These are phyloP conservation scores for Crambe crambe DNA, from an alignment of 37 sponge, comb jelly and placozoan genomes.

Conservation along the genomic window DNA sequence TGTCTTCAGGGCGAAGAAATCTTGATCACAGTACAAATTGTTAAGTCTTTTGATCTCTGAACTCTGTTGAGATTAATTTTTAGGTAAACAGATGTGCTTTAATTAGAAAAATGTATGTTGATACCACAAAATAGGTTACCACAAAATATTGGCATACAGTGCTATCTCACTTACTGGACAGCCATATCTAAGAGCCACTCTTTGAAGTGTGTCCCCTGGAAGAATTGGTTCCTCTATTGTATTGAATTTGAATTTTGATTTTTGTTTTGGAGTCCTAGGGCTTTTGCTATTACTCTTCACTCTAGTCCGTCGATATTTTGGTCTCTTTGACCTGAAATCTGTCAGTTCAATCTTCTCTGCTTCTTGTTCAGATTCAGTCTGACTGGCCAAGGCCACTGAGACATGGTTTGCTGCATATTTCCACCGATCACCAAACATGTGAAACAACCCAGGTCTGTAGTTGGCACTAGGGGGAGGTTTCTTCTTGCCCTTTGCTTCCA, in stretches of 20 bases:
- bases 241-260: constrained; percentile 1
- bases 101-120: constrained; percentile 5
- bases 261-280: constrained; percentile 24
- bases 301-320: constrained; percentile 14
- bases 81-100: neutral
- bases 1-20: constrained; percentile 75
- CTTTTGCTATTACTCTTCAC: constrained; percentile 13
- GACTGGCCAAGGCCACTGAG: constrained; percentile 16
- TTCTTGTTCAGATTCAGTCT: constrained; percentile 40
- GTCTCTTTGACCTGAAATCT: constrained; percentile 23
- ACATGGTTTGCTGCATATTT: constrained; percentile 23
- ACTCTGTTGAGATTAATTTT: constrained; percentile 50
- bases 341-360: constrained; percentile 47
- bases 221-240: constrained; percentile 63
- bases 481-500: neutral
- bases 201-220: constrained; percentile 68
- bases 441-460: constrained; percentile 56
- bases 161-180: constrained; percentile 44
- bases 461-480: neutral
- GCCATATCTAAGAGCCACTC: constrained; percentile 73
- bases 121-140: neutral
- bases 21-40: constrained; percentile 75
- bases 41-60: constrained; percentile 76
- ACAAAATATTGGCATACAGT: neutral
- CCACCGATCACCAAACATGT: constrained; percentile 50